These are phyloP conservation scores for Clytia hemisphaerica DNA, from an alignment of 30 jellyfish, hydroid and myxozoan species.

Conservation along the genomic window DNA sequence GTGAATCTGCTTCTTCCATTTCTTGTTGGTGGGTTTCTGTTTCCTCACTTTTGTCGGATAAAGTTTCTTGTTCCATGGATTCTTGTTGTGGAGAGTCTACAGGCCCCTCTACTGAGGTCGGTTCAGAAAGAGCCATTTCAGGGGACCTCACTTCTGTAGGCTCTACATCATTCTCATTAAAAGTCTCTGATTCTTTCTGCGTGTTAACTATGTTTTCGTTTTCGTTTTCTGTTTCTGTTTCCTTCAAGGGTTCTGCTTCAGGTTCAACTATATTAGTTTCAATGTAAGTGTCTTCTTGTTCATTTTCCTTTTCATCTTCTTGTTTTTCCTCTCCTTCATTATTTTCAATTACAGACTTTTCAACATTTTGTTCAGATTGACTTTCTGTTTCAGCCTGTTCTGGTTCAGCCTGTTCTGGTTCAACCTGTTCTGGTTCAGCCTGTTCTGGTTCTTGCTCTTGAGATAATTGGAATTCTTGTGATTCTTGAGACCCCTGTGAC, in stretches of 20 bases:
- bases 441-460: background rate
- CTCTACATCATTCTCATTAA: no score
- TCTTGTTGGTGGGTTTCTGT: no score
- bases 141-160: no score
- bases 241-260: background rate
- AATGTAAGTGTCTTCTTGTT: background rate
- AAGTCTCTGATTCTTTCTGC: background rate
- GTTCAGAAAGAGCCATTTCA: no score
- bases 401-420: slow-evolving; percentile 1
- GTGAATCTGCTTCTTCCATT: no score
- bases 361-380: background rate
- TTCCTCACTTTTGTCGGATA: no score
- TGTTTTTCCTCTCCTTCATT: background rate
- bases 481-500: no score
- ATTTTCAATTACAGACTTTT: background rate
- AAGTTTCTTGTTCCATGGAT: no score
- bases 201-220: background rate
- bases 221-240: background rate
- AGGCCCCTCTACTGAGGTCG: no score
- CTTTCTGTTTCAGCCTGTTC: background rate
- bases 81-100: no score
- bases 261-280: background rate
- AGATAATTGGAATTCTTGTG: background rate
- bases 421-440: background rate
- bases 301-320: background rate